These are phyloP conservation scores for Ictalurus punctatus DNA, from an alignment of 2,113 vertebrate species.

Conservation along the genomic window DNA sequence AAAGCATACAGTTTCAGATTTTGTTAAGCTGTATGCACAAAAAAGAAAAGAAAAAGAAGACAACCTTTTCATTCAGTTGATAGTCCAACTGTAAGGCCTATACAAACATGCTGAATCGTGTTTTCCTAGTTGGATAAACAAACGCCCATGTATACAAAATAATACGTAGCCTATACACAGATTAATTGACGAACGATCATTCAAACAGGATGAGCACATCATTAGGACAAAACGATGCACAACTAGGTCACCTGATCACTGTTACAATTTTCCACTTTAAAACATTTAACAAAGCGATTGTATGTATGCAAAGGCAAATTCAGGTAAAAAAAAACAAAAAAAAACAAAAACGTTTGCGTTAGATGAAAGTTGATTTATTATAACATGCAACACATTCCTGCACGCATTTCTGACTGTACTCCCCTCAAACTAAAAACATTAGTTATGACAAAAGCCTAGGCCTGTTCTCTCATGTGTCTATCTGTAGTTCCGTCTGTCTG, in stretches of 20 bases:
- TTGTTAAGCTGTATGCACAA: neutral
- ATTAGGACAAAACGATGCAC: neutral
- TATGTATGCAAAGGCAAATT: neutral
- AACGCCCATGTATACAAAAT: slow-evolving; percentile 21
- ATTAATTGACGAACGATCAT: slow-evolving; percentile 13
- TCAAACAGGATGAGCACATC: neutral
- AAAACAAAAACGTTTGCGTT: neutral
- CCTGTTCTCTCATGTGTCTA: neutral
- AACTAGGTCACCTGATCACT: neutral
- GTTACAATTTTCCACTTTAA: neutral
- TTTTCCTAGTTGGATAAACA: slow-evolving; percentile 21
- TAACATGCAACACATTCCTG: neutral
- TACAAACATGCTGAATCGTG: neutral
- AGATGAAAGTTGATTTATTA: neutral
- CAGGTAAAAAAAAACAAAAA: neutral
- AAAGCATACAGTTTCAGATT: neutral
- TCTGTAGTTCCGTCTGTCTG: neutral
- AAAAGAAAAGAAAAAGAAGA: neutral
- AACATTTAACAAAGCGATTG: neutral
- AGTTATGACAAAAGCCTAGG: neutral
- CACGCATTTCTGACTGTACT: neutral
- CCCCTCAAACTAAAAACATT: neutral
- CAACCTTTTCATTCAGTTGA: neutral
- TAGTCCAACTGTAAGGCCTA: neutral
- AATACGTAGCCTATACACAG: neutral